phyloP scores from a whole-genome alignment of 2,888 invertebrate species.

The Synergus laeviventris region DNA sequence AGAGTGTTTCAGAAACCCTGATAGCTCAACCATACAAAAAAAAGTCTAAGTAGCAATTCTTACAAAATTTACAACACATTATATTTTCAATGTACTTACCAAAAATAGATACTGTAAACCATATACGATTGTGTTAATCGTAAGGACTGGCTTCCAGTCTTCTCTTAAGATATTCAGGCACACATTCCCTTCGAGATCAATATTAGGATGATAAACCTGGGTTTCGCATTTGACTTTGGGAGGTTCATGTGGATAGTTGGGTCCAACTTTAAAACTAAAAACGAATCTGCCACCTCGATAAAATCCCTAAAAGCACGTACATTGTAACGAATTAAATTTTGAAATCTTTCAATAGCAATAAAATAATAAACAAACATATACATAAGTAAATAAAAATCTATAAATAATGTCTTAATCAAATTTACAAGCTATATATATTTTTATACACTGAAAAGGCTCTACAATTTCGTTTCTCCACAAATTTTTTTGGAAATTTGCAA shows the following conservation, averaged over 20 bases:
- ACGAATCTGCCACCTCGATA: slow-evolving; percentile 95
- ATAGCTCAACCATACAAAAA: neutral
- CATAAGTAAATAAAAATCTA: slow-evolving; percentile 24
- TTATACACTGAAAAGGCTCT: too few relatives aligned
- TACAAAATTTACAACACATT: neutral
- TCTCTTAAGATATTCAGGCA: slow-evolving; percentile 97
- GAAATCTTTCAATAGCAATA: neutral
- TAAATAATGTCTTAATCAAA: neutral
- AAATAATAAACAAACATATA: neutral
- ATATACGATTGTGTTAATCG: slow-evolving; percentile 98
- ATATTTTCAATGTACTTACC: slow-evolving; percentile 78
- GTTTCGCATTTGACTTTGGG: slow-evolving; percentile 99
- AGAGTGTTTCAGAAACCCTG: neutral
- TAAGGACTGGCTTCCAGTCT: slow-evolving; percentile 99
- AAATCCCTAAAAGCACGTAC: slow-evolving; percentile 82
- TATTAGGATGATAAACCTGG: slow-evolving; percentile 98
- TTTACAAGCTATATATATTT: neutral
- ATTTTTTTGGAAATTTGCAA: neutral
- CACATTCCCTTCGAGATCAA: slow-evolving; percentile 98
- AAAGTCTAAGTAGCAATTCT: neutral
- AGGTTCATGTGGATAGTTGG: slow-evolving; percentile 98
- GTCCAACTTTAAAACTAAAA: slow-evolving; percentile 98
- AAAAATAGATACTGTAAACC: slow-evolving; percentile 97
- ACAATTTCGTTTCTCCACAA: neutral
- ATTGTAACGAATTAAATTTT: neutral